Evolutionary conservation across 1,140 invertebrate species (phyloP).

Genomic region (Daktulosphaira vitifoliae): DNA sequence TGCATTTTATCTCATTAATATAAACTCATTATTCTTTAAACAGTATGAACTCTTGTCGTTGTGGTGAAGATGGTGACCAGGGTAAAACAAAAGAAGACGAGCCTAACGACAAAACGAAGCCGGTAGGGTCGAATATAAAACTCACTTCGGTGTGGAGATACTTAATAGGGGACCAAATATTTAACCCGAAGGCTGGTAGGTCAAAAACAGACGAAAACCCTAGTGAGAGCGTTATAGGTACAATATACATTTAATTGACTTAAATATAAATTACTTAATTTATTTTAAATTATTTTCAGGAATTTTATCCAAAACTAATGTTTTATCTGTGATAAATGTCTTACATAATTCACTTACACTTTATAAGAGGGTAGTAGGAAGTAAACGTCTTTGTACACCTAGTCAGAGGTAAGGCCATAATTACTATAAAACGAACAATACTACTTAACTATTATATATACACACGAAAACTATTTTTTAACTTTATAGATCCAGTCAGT

Average conservation of each 20-base stretch:
- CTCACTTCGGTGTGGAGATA: slow-evolving; percentile 1
- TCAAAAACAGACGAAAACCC: not conserved
- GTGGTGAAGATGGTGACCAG: too few relatives aligned
- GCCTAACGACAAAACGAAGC: not conserved
- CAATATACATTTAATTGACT: not conserved
- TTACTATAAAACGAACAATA: not conserved
- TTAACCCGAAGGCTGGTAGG: not conserved
- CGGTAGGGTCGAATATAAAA: not conserved
- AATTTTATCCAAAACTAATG: slow-evolving; percentile 46
- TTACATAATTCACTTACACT: slow-evolving; percentile 61
- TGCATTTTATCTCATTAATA: too few relatives aligned
- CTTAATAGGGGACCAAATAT: slow-evolving; percentile 2
- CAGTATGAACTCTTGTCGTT: slow-evolving; percentile 1
- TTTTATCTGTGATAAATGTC: slow-evolving; percentile 52
- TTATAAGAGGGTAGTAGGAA: slow-evolving; percentile 58
- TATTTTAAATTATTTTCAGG: slow-evolving; percentile 41
- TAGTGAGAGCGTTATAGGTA: slow-evolving; percentile 14
- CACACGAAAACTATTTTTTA: not conserved
- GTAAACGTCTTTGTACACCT: slow-evolving; percentile 53
- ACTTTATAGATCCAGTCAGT: slow-evolving; percentile 50
- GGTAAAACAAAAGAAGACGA: not conserved
- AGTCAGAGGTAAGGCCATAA: slow-evolving; percentile 44
- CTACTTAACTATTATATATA: not conserved
- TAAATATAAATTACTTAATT: too few relatives aligned
- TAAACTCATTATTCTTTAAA: too few relatives aligned